phyloP scores from a whole-genome alignment of 2,797 vertebrate species.

The Pithecia hirsuta region DNA sequence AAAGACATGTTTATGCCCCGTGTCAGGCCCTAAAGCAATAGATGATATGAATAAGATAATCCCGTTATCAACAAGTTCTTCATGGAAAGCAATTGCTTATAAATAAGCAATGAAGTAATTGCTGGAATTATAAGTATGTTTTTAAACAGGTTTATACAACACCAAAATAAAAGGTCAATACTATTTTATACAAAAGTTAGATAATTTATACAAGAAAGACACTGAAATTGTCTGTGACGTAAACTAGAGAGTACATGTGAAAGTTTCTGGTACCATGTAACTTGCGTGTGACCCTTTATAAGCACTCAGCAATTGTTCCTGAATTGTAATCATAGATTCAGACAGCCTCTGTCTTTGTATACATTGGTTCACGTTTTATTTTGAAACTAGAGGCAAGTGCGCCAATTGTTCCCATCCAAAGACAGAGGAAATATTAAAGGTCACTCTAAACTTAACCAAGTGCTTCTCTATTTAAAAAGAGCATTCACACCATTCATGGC shows the following conservation, averaged over 20 bases:
- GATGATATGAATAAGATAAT: not conserved
- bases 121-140: not conserved
- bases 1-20: not conserved
- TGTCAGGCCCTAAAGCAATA: not conserved
- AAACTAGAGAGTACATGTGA: not conserved
- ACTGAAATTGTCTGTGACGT: not conserved
- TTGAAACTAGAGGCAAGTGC: not conserved
- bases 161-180: conserved; percentile 18
- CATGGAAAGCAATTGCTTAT: not conserved
- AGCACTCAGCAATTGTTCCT: not conserved
- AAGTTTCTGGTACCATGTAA: not conserved
- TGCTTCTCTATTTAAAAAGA: not conserved
- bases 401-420: not conserved
- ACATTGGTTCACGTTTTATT: not conserved
- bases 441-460: not conserved
- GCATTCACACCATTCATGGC: not conserved
- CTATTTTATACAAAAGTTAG: not conserved
- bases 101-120: not conserved
- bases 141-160: not conserved
- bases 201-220: not conserved
- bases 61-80: not conserved
- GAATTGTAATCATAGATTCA: not conserved
- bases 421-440: not conserved
- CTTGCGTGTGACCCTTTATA: not conserved
- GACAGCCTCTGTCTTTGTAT: not conserved